These are phyloP conservation scores for Phoenicopterus ruber DNA, from an alignment of 2,113 vertebrate genomes.

Conservation along the genomic window DNA sequence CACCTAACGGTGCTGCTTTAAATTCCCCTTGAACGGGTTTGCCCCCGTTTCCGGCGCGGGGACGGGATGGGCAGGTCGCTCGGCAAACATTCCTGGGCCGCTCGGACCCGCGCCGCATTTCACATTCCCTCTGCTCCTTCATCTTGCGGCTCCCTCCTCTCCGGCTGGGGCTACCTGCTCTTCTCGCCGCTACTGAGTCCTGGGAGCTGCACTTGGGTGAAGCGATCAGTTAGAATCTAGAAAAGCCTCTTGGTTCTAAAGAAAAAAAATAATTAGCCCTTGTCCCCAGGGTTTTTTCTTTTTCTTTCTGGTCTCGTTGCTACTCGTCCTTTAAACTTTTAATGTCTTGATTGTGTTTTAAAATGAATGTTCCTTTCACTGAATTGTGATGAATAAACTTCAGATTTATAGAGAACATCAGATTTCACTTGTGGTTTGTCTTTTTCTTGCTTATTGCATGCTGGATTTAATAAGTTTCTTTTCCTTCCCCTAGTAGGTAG, in stretches of 20 bases:
- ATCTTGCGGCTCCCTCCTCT: background rate
- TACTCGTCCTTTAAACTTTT: conserved; percentile 21
- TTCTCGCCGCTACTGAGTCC: background rate
- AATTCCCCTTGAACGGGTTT: background rate
- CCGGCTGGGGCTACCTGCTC: background rate
- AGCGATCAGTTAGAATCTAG: background rate
- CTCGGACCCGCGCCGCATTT: fast-evolving
- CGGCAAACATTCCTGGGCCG: background rate
- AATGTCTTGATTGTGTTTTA: conserved; percentile 58
- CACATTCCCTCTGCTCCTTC: background rate
- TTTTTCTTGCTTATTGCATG: background rate
- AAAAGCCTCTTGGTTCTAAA: background rate
- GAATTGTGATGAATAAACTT: conserved; percentile 61
- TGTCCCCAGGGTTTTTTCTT: background rate
- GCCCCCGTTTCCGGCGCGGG: background rate
- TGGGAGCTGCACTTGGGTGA: background rate
- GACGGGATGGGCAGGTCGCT: background rate
- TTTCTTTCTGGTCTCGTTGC: background rate
- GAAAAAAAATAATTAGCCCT: background rate
- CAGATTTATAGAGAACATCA: conserved; percentile 37
- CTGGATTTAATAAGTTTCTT: background rate
- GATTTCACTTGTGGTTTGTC: background rate
- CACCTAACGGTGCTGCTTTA: background rate
- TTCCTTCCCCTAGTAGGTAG: no score
- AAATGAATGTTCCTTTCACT: conserved; percentile 63